These are phyloP conservation scores for Pasiphila rectangulata DNA, from an alignment of 2,888 invertebrate genomes.

Conservation along the genomic window DNA sequence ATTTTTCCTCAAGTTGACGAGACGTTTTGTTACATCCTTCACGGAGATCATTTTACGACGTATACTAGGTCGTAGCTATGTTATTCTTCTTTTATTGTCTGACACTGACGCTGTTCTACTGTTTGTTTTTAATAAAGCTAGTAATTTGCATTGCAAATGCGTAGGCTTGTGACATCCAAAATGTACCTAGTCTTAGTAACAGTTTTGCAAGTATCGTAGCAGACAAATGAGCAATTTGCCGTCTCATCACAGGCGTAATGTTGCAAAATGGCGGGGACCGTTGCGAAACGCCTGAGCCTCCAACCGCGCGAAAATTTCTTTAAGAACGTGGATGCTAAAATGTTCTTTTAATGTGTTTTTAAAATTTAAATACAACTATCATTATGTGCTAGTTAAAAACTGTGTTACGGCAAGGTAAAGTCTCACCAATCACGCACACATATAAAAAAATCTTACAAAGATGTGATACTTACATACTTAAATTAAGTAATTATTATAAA, in stretches of 20 bases:
- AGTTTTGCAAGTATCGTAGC: constrained; percentile 61
- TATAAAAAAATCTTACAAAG: no score
- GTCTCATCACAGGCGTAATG: constrained; percentile 66
- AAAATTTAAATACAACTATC: no score
- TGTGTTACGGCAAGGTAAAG: no score
- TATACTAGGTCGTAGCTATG: no score
- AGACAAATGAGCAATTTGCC: constrained; percentile 71
- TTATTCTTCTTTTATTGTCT: constrained; percentile 6
- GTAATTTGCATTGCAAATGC: constrained; percentile 24
- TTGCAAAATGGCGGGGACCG: constrained; percentile 56
- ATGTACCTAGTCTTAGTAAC: constrained; percentile 25
- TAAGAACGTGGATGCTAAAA: constrained; percentile 13
- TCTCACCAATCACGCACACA: no score
- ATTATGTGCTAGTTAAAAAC: no score
- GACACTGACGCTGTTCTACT: constrained; percentile 11
- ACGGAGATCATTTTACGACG: constrained; percentile 9
- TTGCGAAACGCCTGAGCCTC: constrained; percentile 42
- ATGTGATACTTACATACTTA: no score
- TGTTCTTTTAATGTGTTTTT: no score
- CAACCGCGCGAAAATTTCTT: constrained; percentile 21
- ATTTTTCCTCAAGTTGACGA: constrained; percentile 40
- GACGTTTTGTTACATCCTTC: constrained; percentile 29
- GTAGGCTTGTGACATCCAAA: constrained; percentile 24
- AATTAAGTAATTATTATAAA: no score
- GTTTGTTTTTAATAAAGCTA: constrained; percentile 16